Evolutionary conservation across 2,113 vertebrate genomes (phyloP).

Genomic region (Dicerorhinus sumatrensis): DNA sequence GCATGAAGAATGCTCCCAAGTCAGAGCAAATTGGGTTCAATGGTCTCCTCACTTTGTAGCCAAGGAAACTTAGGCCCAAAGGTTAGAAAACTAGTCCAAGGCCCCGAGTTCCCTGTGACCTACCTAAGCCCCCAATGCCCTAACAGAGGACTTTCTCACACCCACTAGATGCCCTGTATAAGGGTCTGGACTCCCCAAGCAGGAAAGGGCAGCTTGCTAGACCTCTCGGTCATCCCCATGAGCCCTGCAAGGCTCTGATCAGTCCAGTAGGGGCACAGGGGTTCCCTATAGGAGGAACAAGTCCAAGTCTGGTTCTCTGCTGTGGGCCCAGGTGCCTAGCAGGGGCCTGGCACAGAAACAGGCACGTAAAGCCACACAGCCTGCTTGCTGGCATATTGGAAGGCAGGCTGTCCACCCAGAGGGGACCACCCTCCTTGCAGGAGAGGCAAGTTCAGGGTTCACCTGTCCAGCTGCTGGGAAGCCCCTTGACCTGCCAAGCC

Average conservation of each 20-base stretch:
- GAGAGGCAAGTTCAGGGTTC: neutral
- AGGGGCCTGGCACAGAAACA: neutral
- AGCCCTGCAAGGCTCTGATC: neutral
- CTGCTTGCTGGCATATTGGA: neutral
- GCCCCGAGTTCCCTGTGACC: neutral
- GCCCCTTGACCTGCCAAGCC: neutral
- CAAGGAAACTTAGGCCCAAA: neutral
- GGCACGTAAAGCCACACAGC: neutral
- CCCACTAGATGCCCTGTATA: neutral
- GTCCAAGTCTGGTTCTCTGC: neutral
- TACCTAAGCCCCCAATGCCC: neutral
- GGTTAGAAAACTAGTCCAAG: neutral
- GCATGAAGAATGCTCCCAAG: no score
- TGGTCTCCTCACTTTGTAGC: neutral
- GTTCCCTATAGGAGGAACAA: neutral
- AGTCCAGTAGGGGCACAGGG: neutral
- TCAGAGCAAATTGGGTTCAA: no score
- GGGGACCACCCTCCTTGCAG: no score
- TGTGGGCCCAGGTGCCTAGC: neutral
- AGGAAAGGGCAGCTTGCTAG: neutral
- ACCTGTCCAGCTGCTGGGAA: neutral
- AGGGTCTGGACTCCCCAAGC: neutral
- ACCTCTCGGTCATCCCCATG: neutral
- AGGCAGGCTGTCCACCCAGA: neutral
- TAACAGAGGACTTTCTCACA: neutral